Base-by-base conservation (phyloP, 1,140 invertebrate species). In the Drosophila kanapiae region DNA sequence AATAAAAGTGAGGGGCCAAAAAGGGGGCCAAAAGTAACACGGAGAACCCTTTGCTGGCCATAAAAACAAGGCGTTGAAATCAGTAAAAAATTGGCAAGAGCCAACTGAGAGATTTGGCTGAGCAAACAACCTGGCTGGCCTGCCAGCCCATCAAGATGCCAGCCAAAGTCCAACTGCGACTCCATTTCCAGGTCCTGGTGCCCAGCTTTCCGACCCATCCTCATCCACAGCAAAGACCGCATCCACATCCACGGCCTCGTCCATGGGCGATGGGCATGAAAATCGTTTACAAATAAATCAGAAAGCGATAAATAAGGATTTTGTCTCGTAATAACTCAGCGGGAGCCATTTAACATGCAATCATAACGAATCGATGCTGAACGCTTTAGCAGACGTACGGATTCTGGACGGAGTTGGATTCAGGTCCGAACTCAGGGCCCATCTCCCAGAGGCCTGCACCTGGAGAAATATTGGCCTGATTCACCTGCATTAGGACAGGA, bases 251-350 rank as follows among this genome's bases (percentile, higher is more conserved):
- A 37, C 29, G 27, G 48, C 61, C 64, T 78, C 56, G 37, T 74
- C 70, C 70, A 74, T 37, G 38, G 74, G 75, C 74, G 75, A 78
- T 78, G 75, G 75, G 75, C 75, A 78, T 69, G 82, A 81, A 91
- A 91, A 91, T 91, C 91, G 91, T 92, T 92, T 92, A 91, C 91
- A 91, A 92, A 92, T 92, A 92, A 92, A 92, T 92, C 91, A 91
- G 91, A 91, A 92, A 92, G 91, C 91, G 91, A 92, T 92, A 92
- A 92, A 92, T 92, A 92, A 92, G 91, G 88, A 92, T 92, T 92
- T 92, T 92, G 91, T 92, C 91, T 92, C 91, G 91, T 92, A 92
- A 92, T 92, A 92, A 92, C 91, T 92, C 91, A 92, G 91, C 91
- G 82, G 91, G 91, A 92, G 86, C 85, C 91, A 92, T 92, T 92